Evolutionary conservation across 2,888 invertebrate species (phyloP).

Genomic region (Sarcophaga caerulescens): DNA sequence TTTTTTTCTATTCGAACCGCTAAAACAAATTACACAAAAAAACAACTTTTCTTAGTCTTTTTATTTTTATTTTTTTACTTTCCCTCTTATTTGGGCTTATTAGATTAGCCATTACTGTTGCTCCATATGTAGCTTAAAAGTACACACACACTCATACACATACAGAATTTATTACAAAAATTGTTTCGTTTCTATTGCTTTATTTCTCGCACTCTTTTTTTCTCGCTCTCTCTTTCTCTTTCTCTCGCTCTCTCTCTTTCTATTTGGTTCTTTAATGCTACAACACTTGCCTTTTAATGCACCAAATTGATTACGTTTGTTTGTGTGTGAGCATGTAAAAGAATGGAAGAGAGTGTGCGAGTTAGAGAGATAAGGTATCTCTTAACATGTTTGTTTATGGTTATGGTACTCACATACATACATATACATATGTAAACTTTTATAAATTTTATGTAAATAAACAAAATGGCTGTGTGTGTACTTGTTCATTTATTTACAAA

Average conservation of each 20-base stretch:
- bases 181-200: not conserved
- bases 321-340: not conserved
- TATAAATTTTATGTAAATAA: not conserved
- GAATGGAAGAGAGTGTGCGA: not conserved
- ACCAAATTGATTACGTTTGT: constrained; percentile 36
- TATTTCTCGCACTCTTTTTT: not conserved
- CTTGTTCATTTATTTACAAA: not conserved
- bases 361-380: not conserved
- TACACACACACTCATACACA: not conserved
- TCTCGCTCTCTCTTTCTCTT: too few species aligned
- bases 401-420: not conserved
- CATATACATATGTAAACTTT: not conserved
- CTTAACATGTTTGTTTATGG: not conserved
- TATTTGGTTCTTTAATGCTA: constrained; percentile 39
- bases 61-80: too few species aligned
- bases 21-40: too few species aligned
- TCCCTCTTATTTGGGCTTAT: too few species aligned
- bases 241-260: not conserved
- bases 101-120: too few species aligned
- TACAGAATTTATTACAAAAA: not conserved
- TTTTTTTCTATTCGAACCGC: too few species aligned
- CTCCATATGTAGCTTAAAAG: not conserved
- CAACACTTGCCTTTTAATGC: constrained; percentile 31
- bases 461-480: not conserved
- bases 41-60: too few species aligned